Conservation (phyloP, 2,113 vertebrate genomes). For the Rallus limicola region DNA sequence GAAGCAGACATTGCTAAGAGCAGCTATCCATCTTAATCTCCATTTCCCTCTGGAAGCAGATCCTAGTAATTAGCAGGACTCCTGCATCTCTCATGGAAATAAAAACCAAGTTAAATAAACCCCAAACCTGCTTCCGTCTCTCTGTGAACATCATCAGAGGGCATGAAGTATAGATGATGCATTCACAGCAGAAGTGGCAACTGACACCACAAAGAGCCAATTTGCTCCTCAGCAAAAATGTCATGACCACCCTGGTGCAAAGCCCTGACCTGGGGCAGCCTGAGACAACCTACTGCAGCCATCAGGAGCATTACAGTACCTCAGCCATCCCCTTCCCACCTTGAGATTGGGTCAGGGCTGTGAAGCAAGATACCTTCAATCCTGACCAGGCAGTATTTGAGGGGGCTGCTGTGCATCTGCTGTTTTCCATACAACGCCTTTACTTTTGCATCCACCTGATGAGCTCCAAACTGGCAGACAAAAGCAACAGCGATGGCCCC, state of each 20-base stretch:
- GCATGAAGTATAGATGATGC: neutral
- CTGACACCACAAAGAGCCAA: neutral
- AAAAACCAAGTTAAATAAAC: neutral
- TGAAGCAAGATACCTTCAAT: neutral
- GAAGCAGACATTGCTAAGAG: neutral
- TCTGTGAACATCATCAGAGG: neutral
- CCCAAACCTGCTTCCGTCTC: neutral
- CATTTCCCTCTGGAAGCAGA: neutral
- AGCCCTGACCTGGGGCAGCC: neutral
- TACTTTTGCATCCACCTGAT: neutral
- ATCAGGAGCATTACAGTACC: neutral
- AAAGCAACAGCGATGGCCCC: neutral
- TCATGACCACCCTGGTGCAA: accelerated
- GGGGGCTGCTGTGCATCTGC: neutral
- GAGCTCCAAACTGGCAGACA: neutral
- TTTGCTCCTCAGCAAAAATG: accelerated
- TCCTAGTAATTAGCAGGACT: neutral
- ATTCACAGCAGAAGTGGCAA: neutral
- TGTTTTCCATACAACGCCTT: neutral
- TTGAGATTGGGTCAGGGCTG: neutral
- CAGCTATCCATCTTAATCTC: neutral
- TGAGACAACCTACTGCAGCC: accelerated
- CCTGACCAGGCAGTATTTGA: neutral
- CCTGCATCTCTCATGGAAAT: neutral
- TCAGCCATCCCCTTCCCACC: accelerated